Conservation (phyloP, 2,797 vertebrate species). For the Columba guinea region DNA sequence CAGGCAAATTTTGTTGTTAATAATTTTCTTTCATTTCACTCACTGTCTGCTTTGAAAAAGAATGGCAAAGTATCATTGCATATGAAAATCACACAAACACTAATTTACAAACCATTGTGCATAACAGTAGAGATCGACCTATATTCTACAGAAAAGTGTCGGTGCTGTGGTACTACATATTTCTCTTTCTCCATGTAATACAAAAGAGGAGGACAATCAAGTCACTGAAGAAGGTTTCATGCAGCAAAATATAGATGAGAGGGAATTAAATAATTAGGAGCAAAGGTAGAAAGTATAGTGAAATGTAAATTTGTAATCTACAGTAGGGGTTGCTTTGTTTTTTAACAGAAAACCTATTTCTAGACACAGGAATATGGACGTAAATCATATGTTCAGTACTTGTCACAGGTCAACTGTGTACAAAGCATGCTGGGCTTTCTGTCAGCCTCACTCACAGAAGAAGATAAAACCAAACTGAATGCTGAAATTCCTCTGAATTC, state of each 20-base stretch:
- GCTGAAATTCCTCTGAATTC: neutral
- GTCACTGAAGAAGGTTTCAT: neutral
- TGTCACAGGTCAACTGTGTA: neutral
- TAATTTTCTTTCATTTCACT: neutral
- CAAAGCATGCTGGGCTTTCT: neutral
- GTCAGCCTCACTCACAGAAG: neutral
- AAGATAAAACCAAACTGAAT: neutral
- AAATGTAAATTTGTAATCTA: neutral
- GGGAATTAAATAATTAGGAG: neutral
- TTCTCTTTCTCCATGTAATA: neutral
- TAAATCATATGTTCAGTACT: neutral
- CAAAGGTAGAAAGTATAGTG: neutral
- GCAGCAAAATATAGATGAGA: neutral
- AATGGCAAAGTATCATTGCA: neutral
- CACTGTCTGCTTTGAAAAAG: neutral
- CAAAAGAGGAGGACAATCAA: neutral
- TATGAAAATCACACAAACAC: neutral
- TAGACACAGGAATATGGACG: rapidly evolving
- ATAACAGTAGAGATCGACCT: neutral
- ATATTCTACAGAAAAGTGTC: neutral
- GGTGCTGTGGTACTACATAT: neutral
- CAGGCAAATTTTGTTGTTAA: neutral
- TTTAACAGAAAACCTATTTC: neutral
- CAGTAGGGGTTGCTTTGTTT: neutral
- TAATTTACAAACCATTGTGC: neutral